Evolutionary conservation across 92 coral and sea anemone genomes (phyloP).

Genomic region (Umimayanthus chanpuru): DNA sequence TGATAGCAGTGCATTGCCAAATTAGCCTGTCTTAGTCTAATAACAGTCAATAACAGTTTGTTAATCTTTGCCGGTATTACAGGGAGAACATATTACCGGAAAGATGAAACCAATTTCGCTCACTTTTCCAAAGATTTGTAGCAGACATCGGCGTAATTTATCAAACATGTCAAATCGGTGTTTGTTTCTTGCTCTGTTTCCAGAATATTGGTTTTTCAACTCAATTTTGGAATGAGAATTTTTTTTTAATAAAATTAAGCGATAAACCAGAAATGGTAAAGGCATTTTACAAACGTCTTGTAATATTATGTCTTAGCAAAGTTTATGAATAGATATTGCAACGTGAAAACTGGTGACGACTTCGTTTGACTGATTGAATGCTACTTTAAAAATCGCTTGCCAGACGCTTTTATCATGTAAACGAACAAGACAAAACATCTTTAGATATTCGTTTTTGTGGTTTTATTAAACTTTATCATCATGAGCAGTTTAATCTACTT

Average conservation of each 20-base stretch:
- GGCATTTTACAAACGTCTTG: not conserved
- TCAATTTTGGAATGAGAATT: no score
- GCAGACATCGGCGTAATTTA: not conserved
- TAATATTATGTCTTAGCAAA: not conserved
- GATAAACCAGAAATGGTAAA: not conserved
- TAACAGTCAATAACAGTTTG: not conserved
- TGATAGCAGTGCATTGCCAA: not conserved
- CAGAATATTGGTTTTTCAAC: not conserved
- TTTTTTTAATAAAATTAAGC: not conserved
- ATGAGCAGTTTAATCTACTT: constrained; percentile 4
- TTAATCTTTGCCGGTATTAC: not conserved
- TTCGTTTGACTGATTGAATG: not conserved
- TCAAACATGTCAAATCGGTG: constrained; percentile 11
- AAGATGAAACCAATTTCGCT: constrained; percentile 5
- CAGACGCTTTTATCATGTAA: not conserved
- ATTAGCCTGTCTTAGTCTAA: not conserved
- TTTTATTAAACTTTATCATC: constrained; percentile 26
- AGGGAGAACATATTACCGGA: constrained; percentile 19
- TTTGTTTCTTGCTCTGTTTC: not conserved
- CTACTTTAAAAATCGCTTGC: not conserved
- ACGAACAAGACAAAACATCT: not conserved
- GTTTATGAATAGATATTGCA: not conserved
- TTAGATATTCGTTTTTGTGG: constrained; percentile 3
- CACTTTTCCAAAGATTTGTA: constrained; percentile 7
- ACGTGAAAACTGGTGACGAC: not conserved